Evolutionary conservation across 2,113 vertebrate genomes (phyloP), one percentile per base, ranked within the genome.

Genomic region (Cyanoliseus patagonus): DNA sequence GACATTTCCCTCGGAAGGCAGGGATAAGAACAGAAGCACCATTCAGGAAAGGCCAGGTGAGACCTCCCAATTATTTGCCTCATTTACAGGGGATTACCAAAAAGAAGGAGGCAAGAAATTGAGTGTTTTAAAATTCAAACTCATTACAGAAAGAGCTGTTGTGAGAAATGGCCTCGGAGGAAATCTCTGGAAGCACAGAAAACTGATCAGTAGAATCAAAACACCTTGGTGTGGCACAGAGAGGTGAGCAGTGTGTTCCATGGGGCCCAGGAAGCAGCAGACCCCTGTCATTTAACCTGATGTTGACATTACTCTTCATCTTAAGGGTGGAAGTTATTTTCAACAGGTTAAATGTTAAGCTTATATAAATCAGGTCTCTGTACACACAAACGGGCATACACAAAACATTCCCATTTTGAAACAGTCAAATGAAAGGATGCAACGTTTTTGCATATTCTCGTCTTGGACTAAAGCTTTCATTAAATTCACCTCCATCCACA

Each of bases 1-100:
- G 68, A 49, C 53, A 62, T 66, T 66, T 61, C 5, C 6, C 67
- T 46, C 19, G 17, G 37, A 76, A 66, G 33, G 18, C 33, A 66
- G 11, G 37, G 42, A 79, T 41, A 83, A 53, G 59, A 91, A 51
- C 27, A 75, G 70, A 46, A 83, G 61, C 52, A 82, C 16, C 59
- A 17, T 44, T 88, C 75, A 24, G 0, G 27, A 77, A 80, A 70
- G 73, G 77, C n/a, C 70, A 89, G 78, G 72, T 92, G 85, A 94
- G 63, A 90, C 63, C 52, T 80, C n/a, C 81, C 67, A 82, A 0
- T 91, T 85, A 94, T 85, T 79, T 91, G 74, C 84, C 66, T 90
- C 63, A 85, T 92, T 95, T 94, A 66, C 69, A 55, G 41, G 14
- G 44, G 84, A 94, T 92, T 85, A 95, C 94, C 78, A 92, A 89